These are phyloP conservation scores for Zoanthus solanderi DNA, from an alignment of 92 coral and sea anemone genomes.

Conservation along the genomic window DNA sequence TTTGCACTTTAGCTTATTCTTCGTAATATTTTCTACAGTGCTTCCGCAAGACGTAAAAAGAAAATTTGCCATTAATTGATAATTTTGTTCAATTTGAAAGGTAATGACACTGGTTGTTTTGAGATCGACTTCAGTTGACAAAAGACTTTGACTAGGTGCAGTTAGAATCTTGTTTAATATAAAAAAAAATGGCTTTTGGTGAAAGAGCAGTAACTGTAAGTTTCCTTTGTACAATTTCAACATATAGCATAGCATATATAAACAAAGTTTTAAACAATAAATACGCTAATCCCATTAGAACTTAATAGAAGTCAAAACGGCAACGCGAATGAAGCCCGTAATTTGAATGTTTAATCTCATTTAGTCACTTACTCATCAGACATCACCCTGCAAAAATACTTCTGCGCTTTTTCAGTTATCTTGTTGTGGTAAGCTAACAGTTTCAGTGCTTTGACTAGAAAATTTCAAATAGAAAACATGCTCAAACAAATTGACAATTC, in stretches of 20 bases:
- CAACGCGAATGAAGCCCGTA: neutral
- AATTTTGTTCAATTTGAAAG: neutral
- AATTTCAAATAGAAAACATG: neutral
- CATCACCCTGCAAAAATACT: neutral
- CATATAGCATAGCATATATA: neutral
- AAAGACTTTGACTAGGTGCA: neutral
- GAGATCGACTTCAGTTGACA: neutral
- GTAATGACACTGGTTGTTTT: too few relatives aligned
- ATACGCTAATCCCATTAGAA: constrained; percentile 19
- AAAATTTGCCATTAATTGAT: neutral
- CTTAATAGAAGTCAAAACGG: constrained; percentile 25
- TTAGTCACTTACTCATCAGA: neutral
- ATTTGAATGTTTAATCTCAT: constrained; percentile 15
- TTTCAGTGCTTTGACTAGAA: neutral
- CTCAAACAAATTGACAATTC: neutral
- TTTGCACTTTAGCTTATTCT: neutral
- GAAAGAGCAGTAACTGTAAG: neutral
- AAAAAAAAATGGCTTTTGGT: neutral
- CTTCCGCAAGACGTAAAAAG: neutral
- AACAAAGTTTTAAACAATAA: constrained; percentile 9
- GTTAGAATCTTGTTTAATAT: too few relatives aligned
- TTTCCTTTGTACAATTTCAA: neutral
- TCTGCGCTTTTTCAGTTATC: constrained; percentile 2
- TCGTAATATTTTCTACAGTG: neutral
- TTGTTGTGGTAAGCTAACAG: constrained; percentile 21